Conservation (phyloP, 2,797 vertebrate species). For the Chromobotia macracanthus region DNA sequence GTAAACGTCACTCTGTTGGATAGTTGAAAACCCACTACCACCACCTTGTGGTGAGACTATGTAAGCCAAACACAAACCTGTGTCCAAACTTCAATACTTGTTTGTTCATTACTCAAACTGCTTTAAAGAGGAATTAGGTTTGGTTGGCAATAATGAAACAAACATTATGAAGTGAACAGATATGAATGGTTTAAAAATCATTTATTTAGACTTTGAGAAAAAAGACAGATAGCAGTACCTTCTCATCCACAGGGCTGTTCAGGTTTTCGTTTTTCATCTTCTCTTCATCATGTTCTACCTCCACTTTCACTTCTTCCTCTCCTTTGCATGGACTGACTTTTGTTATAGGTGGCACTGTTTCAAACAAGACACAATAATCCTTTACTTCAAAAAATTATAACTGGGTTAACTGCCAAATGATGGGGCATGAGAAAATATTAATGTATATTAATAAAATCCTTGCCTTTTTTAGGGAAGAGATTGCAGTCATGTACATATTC, state of each 20-base stretch:
- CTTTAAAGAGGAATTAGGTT: neutral
- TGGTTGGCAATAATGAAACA: neutral
- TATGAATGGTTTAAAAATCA: neutral
- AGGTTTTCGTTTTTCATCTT: slow-evolving; percentile 40
- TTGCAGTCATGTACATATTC: too few species aligned
- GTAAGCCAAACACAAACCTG: too few species aligned
- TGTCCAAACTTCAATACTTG: too few species aligned
- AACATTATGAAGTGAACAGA: neutral
- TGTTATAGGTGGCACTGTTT: slow-evolving; percentile 57
- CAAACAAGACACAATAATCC: slow-evolving; percentile 16
- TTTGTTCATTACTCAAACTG: neutral
- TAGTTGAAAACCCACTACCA: neutral
- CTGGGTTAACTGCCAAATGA: neutral
- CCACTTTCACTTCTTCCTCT: slow-evolving; percentile 58
- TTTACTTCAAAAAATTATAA: neutral
- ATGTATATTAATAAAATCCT: too few species aligned
- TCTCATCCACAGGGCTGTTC: slow-evolving; percentile 52
- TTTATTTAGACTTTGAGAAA: neutral
- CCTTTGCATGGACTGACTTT: slow-evolving; percentile 58
- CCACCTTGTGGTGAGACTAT: slow-evolving; percentile 30
- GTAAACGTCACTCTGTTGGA: too few species aligned
- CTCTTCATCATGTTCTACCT: slow-evolving; percentile 11
- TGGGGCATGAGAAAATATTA: neutral
- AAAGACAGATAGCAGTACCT: slow-evolving; percentile 42
- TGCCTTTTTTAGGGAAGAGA: too few species aligned